These are phyloP conservation scores for Scaptomyza flava DNA, from an alignment of 2,888 invertebrate genomes.

Conservation along the genomic window DNA sequence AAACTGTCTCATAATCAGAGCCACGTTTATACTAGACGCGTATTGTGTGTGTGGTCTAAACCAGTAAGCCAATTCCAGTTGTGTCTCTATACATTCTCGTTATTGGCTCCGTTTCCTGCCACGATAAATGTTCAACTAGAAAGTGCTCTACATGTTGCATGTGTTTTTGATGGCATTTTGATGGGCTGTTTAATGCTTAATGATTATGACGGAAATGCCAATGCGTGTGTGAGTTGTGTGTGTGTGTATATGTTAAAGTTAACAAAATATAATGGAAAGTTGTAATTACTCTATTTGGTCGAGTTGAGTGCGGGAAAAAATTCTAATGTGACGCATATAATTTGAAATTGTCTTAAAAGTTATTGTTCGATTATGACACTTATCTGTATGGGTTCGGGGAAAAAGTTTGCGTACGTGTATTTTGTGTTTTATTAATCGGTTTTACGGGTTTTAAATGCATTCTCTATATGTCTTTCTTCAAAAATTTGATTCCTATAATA, in stretches of 20 bases:
- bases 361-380: conserved; percentile 21
- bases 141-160: conserved; percentile 32
- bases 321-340: conserved; percentile 30
- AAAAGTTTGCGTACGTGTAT: conserved; percentile 22
- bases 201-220: conserved; percentile 56
- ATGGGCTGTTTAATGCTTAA: conserved; percentile 42
- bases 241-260: conserved; percentile 1
- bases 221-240: background rate
- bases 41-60: conserved; percentile 14
- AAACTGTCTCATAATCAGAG: conserved; percentile 29
- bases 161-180: conserved; percentile 49
- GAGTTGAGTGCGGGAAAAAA: background rate
- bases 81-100: conserved; percentile 36
- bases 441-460: background rate
- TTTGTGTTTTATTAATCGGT: background rate
- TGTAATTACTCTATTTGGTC: conserved; percentile 57
- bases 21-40: conserved; percentile 10
- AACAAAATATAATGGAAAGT: conserved; percentile 46
- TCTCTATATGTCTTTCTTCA: no score
- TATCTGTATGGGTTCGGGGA: background rate
- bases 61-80: conserved; percentile 3
- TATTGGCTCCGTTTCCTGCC: conserved; percentile 25
- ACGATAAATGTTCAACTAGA: conserved; percentile 19
- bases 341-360: conserved; percentile 6
- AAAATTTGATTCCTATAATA: no score